Base-by-base conservation (phyloP, 2,888 invertebrate species). In the Cheilosia grossa region DNA sequence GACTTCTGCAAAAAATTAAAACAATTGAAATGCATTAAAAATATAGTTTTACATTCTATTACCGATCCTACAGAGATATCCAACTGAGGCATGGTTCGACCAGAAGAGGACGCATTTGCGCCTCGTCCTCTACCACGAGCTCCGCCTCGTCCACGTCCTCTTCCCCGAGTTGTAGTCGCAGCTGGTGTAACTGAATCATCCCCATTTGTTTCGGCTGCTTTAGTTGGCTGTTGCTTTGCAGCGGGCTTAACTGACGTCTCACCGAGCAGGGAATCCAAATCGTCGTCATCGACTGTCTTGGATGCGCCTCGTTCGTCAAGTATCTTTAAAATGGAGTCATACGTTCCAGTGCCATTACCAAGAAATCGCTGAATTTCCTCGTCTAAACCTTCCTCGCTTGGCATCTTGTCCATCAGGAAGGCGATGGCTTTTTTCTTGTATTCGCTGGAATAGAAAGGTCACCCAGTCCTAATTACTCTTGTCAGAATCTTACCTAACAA, bases 341-440 rank as follows among this genome's bases (percentile, higher is more conserved):
- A 87, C 2, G 88, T 88, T 21, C 72, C 66, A 7, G 47, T 21
- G 13, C 89, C 87, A 9, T 87, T 89, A 10, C 91, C 88, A 81
- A 93, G 92, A 82, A 93, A 94, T 30, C 90, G 89, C 9, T 89
- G 88, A 1, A 95, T 89, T 87, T 93, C 93, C 0, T 91, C 90
- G 47, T 93, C 92, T 4, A 94, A 91, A 2, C 91, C 89, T 15
- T 93, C 92, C 78, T 93, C 93, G 19, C 91, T 90, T 0, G 93
- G 92, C 72, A 93, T 89, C 42, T 92, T 90, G 17, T 92, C 90
- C 88, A 93, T 92, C 54, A 95, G 89, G 89, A 93, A 92, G 1
- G 93, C 90, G 58, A 93, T 89, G 0, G 92, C 93, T 88, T 93
- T 93, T 3, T 92, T 90, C 72, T 93, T 92, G 87, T 95, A 95